Conservation (phyloP, 2,113 vertebrate species). For the Anguilla japonica region DNA sequence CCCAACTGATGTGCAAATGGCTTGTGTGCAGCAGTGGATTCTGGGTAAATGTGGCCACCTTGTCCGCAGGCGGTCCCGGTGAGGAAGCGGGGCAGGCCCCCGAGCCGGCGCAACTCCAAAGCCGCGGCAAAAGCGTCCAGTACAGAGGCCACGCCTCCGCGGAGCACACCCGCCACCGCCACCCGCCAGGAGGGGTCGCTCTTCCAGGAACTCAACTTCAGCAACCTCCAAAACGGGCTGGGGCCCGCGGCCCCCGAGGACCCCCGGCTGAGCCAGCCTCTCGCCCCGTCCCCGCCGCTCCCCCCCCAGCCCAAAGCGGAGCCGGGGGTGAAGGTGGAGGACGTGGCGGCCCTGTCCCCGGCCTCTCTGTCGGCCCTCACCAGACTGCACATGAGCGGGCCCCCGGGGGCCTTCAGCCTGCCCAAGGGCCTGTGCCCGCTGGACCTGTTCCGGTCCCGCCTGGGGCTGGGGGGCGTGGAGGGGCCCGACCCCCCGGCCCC, state of each 20-base stretch:
- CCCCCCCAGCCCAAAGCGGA: conserved; percentile 40
- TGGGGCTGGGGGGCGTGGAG: conserved; percentile 53
- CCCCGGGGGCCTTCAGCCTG: conserved; percentile 64
- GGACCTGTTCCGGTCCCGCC: conserved; percentile 63
- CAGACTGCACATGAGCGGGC: conserved; percentile 56
- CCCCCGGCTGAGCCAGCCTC: background rate
- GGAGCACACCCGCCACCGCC: conserved; percentile 45
- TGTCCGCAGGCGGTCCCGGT: conserved; percentile 39
- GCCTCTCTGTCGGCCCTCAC: conserved; percentile 54
- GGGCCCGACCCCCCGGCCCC: conserved; percentile 44
- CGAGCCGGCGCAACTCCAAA: conserved; percentile 55
- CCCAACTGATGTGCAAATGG: background rate
- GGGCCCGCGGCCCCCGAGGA: too few species aligned
- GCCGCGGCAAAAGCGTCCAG: background rate
- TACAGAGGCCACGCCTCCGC: conserved; percentile 53
- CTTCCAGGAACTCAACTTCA: conserved; percentile 37
- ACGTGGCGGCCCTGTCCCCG: conserved; percentile 35
- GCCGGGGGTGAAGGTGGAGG: conserved; percentile 46
- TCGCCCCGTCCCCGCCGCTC: background rate
- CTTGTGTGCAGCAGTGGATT: background rate
- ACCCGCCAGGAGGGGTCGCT: background rate
- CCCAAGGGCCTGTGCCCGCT: conserved; percentile 71
- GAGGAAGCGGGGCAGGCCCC: conserved; percentile 69
- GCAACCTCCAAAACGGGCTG: conserved; percentile 37
- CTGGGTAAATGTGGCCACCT: background rate